Conservation (phyloP, 2,113 vertebrate genomes). For the Oryzias celebensis region DNA sequence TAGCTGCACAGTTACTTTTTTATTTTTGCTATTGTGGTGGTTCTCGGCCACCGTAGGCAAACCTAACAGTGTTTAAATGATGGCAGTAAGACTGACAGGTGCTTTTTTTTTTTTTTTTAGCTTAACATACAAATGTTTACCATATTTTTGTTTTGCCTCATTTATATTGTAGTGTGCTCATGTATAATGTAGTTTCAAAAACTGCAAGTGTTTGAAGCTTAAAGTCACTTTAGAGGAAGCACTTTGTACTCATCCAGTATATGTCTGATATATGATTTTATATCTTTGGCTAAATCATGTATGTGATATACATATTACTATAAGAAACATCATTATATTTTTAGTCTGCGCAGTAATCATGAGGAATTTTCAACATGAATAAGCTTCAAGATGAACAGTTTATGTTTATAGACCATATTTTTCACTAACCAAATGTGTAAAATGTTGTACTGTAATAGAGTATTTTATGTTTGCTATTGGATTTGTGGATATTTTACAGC, state of each 20-base stretch:
- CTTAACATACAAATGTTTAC: slow-evolving; percentile 53
- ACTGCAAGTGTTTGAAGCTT: slow-evolving; percentile 34
- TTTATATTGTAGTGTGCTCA: slow-evolving; percentile 32
- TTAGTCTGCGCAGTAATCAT: slow-evolving; percentile 45
- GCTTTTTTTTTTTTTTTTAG: slow-evolving; percentile 38
- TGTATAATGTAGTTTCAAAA: slow-evolving; percentile 34
- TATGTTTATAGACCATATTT: slow-evolving; percentile 50
- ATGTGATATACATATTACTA: slow-evolving; percentile 37
- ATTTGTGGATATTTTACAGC: slow-evolving; percentile 39
- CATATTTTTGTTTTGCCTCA: slow-evolving; percentile 7
- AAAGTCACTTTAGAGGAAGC: slow-evolving; percentile 66
- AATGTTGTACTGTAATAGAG: slow-evolving; percentile 57
- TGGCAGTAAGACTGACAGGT: slow-evolving; percentile 3
- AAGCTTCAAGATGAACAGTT: slow-evolving; percentile 36
- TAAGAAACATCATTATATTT: slow-evolving; percentile 37
- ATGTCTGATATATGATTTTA: slow-evolving; percentile 46
- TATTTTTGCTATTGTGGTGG: too few relatives aligned
- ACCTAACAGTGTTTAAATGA: slow-evolving; percentile 13
- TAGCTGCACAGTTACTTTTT: too few relatives aligned
- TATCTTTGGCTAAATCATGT: slow-evolving; percentile 40
- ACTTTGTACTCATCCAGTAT: slow-evolving; percentile 56
- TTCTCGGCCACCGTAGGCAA: too few relatives aligned
- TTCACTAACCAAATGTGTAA: slow-evolving; percentile 61
- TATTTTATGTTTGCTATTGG: slow-evolving; percentile 52
- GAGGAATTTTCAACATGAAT: slow-evolving; percentile 39